Evolutionary conservation across 1,140 invertebrate genomes (phyloP).

Genomic region (Drosophila miranda): DNA sequence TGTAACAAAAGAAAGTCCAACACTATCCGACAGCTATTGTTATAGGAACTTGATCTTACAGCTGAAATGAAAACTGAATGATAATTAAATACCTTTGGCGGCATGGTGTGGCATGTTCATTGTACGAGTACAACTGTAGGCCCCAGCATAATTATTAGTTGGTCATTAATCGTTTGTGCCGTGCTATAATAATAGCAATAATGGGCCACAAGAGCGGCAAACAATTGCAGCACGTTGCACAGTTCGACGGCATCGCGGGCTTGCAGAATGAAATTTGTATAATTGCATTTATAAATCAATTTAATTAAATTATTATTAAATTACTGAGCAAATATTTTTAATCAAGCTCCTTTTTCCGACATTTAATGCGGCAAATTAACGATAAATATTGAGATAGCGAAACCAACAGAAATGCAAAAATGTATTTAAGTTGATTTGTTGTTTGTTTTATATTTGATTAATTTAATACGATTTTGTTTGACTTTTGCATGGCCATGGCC

Average conservation of each 20-base stretch:
- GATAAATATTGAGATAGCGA: neutral
- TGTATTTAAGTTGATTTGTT: neutral
- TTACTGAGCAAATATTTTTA: constrained; percentile 52
- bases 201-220: constrained; percentile 29
- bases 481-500: neutral
- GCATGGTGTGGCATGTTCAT: constrained; percentile 31
- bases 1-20: no score
- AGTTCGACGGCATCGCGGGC: constrained; percentile 1
- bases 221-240: constrained; percentile 32
- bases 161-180: constrained; percentile 46
- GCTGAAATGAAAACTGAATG: neutral
- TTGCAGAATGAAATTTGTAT: constrained; percentile 35
- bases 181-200: constrained; percentile 27
- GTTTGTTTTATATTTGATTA: neutral
- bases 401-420: neutral
- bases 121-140: constrained; percentile 15
- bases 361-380: constrained; percentile 29
- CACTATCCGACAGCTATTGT: no score
- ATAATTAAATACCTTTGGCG: constrained; percentile 35
- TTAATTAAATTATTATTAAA: constrained; percentile 70
- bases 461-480: neutral
- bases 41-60: neutral
- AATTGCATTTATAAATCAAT: constrained; percentile 75
- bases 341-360: constrained; percentile 31
- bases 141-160: constrained; percentile 44